Base-by-base conservation (phyloP, 2,797 vertebrate genomes). In the Thripadectes ignobilis region DNA sequence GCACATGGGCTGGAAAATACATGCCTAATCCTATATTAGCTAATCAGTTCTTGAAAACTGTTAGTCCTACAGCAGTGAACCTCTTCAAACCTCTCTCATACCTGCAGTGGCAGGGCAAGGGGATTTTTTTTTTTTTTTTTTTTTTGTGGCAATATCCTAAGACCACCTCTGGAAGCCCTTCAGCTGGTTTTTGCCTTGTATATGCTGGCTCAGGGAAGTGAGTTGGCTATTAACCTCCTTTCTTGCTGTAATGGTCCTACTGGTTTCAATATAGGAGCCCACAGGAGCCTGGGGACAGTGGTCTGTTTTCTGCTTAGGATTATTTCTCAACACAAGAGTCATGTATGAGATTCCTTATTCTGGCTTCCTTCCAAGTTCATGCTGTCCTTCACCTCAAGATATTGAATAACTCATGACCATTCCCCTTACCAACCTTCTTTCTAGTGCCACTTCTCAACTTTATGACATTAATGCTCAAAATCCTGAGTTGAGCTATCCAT, bases 81-180 rank as follows among this genome's bases (percentile, higher is more conserved):
- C n/a, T 57, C 67, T 66, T 73, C 85, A 81, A 84, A 73, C 43
- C 38, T 79, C 58, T 74, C 52, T 79, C 22, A 7, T 49, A 59
- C 10, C 63, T 69, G 39, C 59, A 45, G 57, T 32, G 57, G 52
- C 59, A 84, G 72, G 73, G 82, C 63, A 24, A 78, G 63, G 8
- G n/a, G 34, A 51, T 55, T 55, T 81, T 45, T 45, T 43, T 16
- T 81, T 89, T 61, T 69, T 45, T 43, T 14, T 78, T 89, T 61
- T 74, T 63, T 78, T 61, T n/a, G 48, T 46, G 61, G 59, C 73
- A 29, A 14, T 82, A 90, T 88, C 85, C 73, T 90, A 78, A 63
- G 34, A 96, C 55, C 69, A 81, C 80, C 91, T 85, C 85, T 81
- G 71, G 88, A 92, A 63, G 76, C 38, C 45, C 76, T 92, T 41